Conservation (phyloP, 1,140 invertebrate species). For the Frieseomelitta varia region DNA sequence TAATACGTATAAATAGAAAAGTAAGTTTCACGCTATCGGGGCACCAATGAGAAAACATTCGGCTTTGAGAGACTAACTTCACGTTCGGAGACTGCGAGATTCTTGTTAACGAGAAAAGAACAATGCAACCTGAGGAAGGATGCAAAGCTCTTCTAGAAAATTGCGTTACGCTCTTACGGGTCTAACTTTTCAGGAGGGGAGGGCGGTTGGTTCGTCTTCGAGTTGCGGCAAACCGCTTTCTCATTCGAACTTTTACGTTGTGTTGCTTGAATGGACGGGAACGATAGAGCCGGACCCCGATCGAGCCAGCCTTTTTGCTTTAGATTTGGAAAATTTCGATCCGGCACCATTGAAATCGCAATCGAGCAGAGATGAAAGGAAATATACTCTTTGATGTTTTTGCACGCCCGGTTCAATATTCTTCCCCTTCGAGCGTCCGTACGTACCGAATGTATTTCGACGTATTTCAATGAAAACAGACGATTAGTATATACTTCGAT, state of each 20-base stretch:
- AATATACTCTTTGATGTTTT: constrained; percentile 30
- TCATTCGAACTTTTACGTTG: constrained; percentile 44
- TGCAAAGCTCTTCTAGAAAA: constrained; percentile 24
- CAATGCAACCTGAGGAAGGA: constrained; percentile 13
- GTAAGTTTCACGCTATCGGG: too few species aligned
- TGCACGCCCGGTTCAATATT: constrained; percentile 4
- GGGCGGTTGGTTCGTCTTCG: constrained; percentile 47
- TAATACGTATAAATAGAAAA: neutral
- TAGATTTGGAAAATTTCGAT: constrained; percentile 62
- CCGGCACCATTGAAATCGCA: constrained; percentile 34
- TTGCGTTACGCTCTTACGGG: constrained; percentile 16
- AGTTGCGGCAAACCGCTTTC: constrained; percentile 45
- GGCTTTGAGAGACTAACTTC: neutral
- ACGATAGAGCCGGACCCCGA: constrained; percentile 32
- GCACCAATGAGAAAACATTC: neutral
- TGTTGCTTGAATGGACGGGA: constrained; percentile 52
- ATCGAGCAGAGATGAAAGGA: constrained; percentile 41
- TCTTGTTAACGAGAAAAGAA: neutral
- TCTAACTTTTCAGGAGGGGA: constrained; percentile 32
- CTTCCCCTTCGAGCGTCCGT: too few species aligned
- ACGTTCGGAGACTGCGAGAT: neutral
- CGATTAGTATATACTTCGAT: neutral
- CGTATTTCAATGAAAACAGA: neutral
- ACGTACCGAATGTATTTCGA: neutral
- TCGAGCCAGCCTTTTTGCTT: constrained; percentile 30